Conservation (phyloP, 2,797 vertebrate species). For the Lithobates pipiens region DNA sequence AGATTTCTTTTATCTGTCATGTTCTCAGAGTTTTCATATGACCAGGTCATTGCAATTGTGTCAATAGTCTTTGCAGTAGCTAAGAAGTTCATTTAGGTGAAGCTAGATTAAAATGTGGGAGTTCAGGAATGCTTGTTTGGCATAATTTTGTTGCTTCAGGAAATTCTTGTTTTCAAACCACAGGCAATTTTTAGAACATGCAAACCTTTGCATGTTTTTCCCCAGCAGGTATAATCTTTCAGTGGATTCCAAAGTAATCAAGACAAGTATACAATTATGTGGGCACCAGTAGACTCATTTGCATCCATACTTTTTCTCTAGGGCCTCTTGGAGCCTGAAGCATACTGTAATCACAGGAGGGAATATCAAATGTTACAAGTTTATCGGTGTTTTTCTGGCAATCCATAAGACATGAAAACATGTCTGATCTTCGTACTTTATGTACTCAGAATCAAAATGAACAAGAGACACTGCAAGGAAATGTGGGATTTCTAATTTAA, state of each 20-base stretch:
- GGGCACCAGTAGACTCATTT: not conserved
- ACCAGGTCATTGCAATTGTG: not conserved
- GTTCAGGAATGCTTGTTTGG: not conserved
- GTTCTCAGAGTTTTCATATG: too few relatives aligned
- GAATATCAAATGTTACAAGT: not conserved
- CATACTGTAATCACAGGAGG: not conserved
- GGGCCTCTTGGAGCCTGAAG: constrained; percentile 19
- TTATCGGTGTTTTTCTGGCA: constrained; percentile 54
- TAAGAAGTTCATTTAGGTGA: not conserved
- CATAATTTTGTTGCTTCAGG: constrained; percentile 1
- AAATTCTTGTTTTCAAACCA: constrained; percentile 23
- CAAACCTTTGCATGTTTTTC: constrained; percentile 30
- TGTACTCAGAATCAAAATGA: constrained; percentile 1
- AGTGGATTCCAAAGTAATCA: constrained; percentile 21
- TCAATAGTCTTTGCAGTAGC: not conserved
- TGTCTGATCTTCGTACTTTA: not conserved
- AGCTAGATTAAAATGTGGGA: not conserved
- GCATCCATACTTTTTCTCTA: constrained; percentile 9
- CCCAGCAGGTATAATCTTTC: constrained; percentile 8
- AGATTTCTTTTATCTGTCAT: too few relatives aligned
- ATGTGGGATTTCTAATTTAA: too few relatives aligned
- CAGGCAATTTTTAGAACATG: constrained; percentile 31
- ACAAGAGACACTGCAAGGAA: not conserved
- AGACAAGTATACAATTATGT: constrained; percentile 6
- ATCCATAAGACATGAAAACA: not conserved